Base-by-base conservation (phyloP, 2,113 vertebrate genomes). In the Onychostoma macrolepis region DNA sequence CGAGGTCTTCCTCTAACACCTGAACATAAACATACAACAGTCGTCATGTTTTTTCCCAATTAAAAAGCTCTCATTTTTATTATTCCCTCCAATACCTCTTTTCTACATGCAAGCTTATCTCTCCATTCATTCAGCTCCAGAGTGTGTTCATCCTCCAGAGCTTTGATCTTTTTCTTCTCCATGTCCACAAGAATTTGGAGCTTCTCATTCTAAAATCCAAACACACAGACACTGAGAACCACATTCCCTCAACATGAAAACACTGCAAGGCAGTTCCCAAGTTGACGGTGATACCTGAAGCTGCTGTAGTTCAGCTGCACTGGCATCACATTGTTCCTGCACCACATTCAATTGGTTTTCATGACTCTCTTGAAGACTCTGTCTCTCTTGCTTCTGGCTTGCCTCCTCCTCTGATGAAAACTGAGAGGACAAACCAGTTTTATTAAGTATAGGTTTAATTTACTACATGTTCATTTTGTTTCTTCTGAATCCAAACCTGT, bases 71-170 rank as follows among this genome's bases (percentile, higher is more conserved):
- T 4, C 24, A 5, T 10, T 0, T 61, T 15, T 15, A 58, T 11
- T 38, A n/a, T 72, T 41, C 65, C 8, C 2, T 38, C 13, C 2
- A 30, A 77, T 41, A 94, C 94, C 93, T 94, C 93, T 90, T 91
- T 94, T 71, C 93, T 93, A 41, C 91, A 88, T 1, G 85, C 87
- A 19, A 94, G 89, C 24, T 90, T 90, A 5, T 92, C 91, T 86
- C 85, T 93, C 94, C 95, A 94, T 88, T 93, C 93, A 1, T 93
- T 88, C 30, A 94, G 90, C 85, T 95, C 95, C 90, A 95, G 87
- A 4, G 86, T 61, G 72, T 95, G 95, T 48, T 95, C 94, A 24
- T 93, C 90, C 3, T 95, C 94, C 85, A 95, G 81, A 19, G 87
- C 67, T 28, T 87, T 91, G 83, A 95, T 89, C 87, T 94, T 94